Evolutionary conservation across 23 tunicate genomes (phyloP), one percentile per base, ranked within the genome.

Genomic region (Oikopleura vanhoeffeni): DNA sequence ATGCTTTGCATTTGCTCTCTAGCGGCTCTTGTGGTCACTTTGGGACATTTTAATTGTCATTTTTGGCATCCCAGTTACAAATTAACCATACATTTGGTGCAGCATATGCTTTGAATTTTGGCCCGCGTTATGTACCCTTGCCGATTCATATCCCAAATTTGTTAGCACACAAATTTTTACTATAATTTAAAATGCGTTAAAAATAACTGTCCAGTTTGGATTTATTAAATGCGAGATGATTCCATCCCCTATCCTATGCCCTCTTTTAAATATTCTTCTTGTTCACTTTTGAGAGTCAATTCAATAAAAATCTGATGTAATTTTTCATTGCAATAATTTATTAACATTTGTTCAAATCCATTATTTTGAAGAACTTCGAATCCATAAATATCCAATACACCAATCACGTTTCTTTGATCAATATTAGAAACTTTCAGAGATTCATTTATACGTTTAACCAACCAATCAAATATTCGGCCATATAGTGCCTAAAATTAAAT

Each of bases 181-280:
- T n/a, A n/a, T n/a, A n/a, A n/a, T n/a, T n/a, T n/a, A n/a, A n/a
- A n/a, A n/a, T n/a, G n/a, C n/a, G n/a, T n/a, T n/a, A n/a, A n/a
- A n/a, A n/a, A n/a, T n/a, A n/a, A n/a, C n/a, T n/a, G n/a, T n/a
- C n/a, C n/a, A n/a, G n/a, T n/a, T n/a, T n/a, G n/a, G n/a, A n/a
- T n/a, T n/a, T n/a, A n/a, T n/a, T n/a, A n/a, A n/a, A n/a, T n/a
- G n/a, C n/a, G n/a, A n/a, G n/a, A n/a, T n/a, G n/a, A n/a, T n/a
- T n/a, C n/a, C n/a, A n/a, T n/a, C n/a, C n/a, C 64, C 99, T 96
- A 95, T 92, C 90, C 89, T 40, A 95, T 95, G 58, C 96, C 96
- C 86, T 95, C 99, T 13, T 90, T 87, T 85, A 83, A 71, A 84
- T 95, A 95, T 87, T 95, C 99, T 82, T 95, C 99, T 79, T 95